Conservation (phyloP, 2,888 invertebrate genomes). For the Elmis aenea region DNA sequence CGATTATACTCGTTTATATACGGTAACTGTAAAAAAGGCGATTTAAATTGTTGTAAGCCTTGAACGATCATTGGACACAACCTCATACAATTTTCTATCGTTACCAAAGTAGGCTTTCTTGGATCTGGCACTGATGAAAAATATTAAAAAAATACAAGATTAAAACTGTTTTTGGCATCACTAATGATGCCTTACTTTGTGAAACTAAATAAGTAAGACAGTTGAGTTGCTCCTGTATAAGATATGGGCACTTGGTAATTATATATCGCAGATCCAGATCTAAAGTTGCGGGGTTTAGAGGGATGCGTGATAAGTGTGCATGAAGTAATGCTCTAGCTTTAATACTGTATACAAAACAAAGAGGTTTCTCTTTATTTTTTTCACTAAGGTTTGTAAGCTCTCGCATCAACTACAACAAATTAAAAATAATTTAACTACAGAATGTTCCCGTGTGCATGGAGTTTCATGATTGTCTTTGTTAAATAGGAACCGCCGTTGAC, state of each 20-base stretch:
- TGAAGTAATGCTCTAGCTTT: conserved; percentile 92
- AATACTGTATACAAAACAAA: conserved; percentile 88
- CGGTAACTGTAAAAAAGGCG: conserved; percentile 89
- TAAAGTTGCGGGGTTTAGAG: conserved; percentile 69
- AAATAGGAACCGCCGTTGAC: too few relatives aligned
- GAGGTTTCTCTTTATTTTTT: conserved; percentile 92
- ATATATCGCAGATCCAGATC: conserved; percentile 81
- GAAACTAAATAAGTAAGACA: conserved; percentile 91
- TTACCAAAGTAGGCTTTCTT: conserved; percentile 81
- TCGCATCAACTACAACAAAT: conserved; percentile 72
- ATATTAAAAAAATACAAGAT: neutral
- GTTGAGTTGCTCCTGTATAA: conserved; percentile 96
- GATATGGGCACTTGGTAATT: conserved; percentile 86
- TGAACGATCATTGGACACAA: conserved; percentile 96
- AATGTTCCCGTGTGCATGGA: too few relatives aligned
- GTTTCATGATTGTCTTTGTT: neutral
- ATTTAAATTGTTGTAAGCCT: conserved; percentile 92
- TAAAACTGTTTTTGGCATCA: too few relatives aligned
- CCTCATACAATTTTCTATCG: conserved; percentile 97
- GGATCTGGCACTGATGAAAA: conserved; percentile 60
- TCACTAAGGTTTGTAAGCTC: conserved; percentile 88
- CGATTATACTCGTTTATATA: conserved; percentile 88
- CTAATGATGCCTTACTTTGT: conserved; percentile 67
- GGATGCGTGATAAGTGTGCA: conserved; percentile 86
- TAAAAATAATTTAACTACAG: too few relatives aligned